phyloP scores from a whole-genome alignment of 2,888 invertebrate species.

The Sarcophaga rosellei region DNA sequence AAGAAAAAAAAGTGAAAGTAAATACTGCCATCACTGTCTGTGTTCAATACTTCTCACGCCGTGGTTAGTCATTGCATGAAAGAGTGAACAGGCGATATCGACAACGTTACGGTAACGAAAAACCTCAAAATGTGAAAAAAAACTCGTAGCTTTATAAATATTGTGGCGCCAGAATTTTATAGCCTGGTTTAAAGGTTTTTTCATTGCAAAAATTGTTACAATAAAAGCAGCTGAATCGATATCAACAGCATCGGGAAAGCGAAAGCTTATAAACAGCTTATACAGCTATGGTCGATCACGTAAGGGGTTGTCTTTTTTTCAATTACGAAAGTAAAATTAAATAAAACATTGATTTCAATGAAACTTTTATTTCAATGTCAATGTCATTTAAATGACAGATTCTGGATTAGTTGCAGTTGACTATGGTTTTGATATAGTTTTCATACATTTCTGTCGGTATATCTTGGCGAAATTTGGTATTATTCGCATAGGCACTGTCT shows the following conservation, averaged over 20 bases:
- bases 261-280: too few species aligned
- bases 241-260: too few species aligned
- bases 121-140: conserved; percentile 51
- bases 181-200: conserved; percentile 49
- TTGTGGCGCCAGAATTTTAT: conserved; percentile 61
- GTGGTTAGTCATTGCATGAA: not conserved
- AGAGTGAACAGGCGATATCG: not conserved
- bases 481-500: too few species aligned
- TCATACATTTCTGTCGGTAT: too few species aligned
- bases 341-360: too few species aligned
- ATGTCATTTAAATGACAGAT: too few species aligned
- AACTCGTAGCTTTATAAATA: conserved; percentile 30
- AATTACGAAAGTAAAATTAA: too few species aligned
- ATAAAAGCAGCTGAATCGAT: not conserved
- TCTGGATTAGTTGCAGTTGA: too few species aligned
- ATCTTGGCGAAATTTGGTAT: too few species aligned
- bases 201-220: not conserved
- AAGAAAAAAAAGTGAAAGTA: conserved; percentile 18
- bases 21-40: conserved; percentile 23
- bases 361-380: too few species aligned
- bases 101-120: conserved; percentile 27
- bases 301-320: not conserved
- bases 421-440: too few species aligned
- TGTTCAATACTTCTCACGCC: not conserved
- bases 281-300: not conserved